phyloP scores from a whole-genome alignment of 2,797 vertebrate species.

The Bovichtus variegatus region DNA sequence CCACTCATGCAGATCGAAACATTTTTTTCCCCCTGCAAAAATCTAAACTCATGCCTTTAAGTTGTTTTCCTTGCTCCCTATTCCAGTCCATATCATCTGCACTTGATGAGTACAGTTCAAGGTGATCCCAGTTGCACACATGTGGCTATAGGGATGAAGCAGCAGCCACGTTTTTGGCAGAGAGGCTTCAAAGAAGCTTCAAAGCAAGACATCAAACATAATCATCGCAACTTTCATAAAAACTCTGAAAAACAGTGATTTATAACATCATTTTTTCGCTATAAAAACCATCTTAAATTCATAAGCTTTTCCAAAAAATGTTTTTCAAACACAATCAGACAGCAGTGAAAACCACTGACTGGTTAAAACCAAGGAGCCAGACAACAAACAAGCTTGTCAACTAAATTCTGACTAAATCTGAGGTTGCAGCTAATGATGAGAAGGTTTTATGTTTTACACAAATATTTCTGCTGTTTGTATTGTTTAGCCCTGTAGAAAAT shows the following conservation, averaged over 20 bases:
- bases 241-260: conserved; percentile 28
- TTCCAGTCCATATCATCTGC: not conserved
- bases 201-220: conserved; percentile 44
- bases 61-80: not conserved
- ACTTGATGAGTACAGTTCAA: not conserved
- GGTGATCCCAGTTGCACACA: conserved; percentile 6
- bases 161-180: not conserved
- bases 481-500: not conserved
- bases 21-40: not conserved
- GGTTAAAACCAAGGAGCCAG: not conserved
- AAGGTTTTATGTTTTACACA: not conserved
- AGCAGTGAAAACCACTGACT: not conserved
- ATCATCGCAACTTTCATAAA: conserved; percentile 22
- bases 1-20: too few species aligned
- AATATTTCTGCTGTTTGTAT: not conserved
- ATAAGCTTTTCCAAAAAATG: conserved; percentile 16
- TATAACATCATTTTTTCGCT: conserved; percentile 15
- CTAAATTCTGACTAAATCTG: not conserved
- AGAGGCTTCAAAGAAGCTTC: conserved; percentile 31
- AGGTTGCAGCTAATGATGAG: too few species aligned
- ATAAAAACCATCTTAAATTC: conserved; percentile 13
- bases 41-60: not conserved
- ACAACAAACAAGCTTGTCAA: not conserved
- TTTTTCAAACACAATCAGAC: not conserved
- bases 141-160: conserved; percentile 11